phyloP scores from a whole-genome alignment of 1,140 invertebrate species.

The Spodoptera litura region DNA sequence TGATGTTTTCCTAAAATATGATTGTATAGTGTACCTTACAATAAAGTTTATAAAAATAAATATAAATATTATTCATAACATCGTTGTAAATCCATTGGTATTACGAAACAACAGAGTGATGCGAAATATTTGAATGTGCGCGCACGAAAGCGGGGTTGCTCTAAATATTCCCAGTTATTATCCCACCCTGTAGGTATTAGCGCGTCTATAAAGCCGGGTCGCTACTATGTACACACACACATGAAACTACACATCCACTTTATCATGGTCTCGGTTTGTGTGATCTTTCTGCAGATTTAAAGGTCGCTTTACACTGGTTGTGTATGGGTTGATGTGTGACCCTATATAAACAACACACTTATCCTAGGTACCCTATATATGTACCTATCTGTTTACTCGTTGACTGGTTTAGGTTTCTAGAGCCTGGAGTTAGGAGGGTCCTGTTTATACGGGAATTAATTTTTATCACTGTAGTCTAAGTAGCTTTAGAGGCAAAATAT shows the following conservation, averaged over 20 bases:
- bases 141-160: not conserved
- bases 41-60: too few relatives aligned
- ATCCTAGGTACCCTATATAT: too few relatives aligned
- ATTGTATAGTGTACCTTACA: too few relatives aligned
- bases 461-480: not conserved
- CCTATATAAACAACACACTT: not conserved
- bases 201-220: constrained; percentile 16
- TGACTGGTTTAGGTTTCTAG: not conserved
- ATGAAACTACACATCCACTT: too few relatives aligned
- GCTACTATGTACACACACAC: not conserved
- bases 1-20: too few relatives aligned
- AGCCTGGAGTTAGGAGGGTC: too few relatives aligned
- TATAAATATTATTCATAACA: too few relatives aligned
- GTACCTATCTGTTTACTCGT: constrained; percentile 24
- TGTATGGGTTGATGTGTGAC: too few relatives aligned
- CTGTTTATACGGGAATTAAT: not conserved
- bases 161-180: constrained; percentile 23
- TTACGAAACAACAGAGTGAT: not conserved
- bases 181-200: constrained; percentile 1
- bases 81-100: too few relatives aligned
- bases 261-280: too few relatives aligned
- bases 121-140: constrained; percentile 17
- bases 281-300: too few relatives aligned
- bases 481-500: not conserved
- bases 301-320: too few relatives aligned